These are phyloP conservation scores for Lordiphosa clarofinis DNA, from an alignment of 1,140 invertebrate genomes.

Conservation along the genomic window DNA sequence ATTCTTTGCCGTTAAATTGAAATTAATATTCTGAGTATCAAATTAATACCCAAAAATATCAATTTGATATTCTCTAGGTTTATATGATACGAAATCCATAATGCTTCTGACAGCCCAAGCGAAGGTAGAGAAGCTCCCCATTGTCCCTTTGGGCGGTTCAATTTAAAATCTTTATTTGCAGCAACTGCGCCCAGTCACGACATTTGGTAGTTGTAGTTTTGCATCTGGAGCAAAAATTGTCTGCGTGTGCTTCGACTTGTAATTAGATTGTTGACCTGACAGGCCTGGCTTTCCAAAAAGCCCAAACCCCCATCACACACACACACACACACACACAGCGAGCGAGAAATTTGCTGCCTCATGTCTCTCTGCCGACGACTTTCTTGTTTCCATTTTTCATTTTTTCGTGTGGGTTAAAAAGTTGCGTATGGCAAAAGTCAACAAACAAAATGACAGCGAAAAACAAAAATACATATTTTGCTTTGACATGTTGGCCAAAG, in stretches of 20 bases:
- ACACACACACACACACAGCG: too few relatives aligned
- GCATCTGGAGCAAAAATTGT: slow-evolving; percentile 23
- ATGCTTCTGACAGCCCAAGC: too few relatives aligned
- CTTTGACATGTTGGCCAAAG: slow-evolving; percentile 9
- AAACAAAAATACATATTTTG: slow-evolving; percentile 8
- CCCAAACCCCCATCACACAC: too few relatives aligned
- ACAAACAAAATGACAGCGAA: slow-evolving; percentile 18
- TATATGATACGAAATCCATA: too few relatives aligned
- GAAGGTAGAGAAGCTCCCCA: too few relatives aligned
- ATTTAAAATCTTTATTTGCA: too few relatives aligned
- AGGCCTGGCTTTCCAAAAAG: slow-evolving; percentile 1
- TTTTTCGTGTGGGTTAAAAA: slow-evolving; percentile 7
- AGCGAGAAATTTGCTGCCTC: slow-evolving; percentile 17
- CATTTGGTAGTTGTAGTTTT: slow-evolving; percentile 13
- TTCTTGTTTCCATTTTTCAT: background rate
- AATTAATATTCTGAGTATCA: too few relatives aligned
- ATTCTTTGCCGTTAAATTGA: too few relatives aligned
- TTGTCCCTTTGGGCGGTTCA: too few relatives aligned
- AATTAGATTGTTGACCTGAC: slow-evolving; percentile 43
- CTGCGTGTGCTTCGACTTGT: slow-evolving; percentile 27
- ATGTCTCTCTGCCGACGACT: slow-evolving; percentile 5
- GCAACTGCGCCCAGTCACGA: slow-evolving; percentile 35
- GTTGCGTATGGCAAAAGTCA: slow-evolving; percentile 5
- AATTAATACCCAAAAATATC: too few relatives aligned
- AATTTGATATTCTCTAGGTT: too few relatives aligned